Percentiles rank a stretch among this genome's conserved stretches.
phyloP scores from a whole-genome alignment of 2,113 vertebrate genomes.

The Pangasianodon hypophthalmus region DNA sequence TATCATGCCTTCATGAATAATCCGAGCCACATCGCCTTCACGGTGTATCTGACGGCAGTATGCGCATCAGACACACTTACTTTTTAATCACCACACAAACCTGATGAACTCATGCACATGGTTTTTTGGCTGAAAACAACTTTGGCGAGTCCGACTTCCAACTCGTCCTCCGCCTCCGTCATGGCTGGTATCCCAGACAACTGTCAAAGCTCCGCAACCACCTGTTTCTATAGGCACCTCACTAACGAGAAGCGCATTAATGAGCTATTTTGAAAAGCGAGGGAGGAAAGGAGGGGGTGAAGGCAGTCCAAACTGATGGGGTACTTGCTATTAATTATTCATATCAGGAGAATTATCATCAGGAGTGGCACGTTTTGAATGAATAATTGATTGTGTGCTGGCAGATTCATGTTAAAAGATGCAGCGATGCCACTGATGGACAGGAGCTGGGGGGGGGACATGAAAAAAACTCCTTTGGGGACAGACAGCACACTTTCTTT shows the following conservation, averaged over 20 bases:
- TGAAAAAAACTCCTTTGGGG: constrained; percentile 24
- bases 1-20: not conserved
- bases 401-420: constrained; percentile 73
- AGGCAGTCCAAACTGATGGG: constrained; percentile 53
- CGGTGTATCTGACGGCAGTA: not conserved
- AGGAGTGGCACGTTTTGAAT: constrained; percentile 72
- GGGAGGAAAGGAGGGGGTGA: constrained; percentile 18
- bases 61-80: not conserved
- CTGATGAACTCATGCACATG: constrained; percentile 3
- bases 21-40: not conserved
- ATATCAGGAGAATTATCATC: constrained; percentile 77
- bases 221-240: constrained; percentile 65
- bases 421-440: constrained; percentile 63
- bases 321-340: constrained; percentile 76
- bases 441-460: constrained; percentile 48
- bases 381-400: constrained; percentile 76
- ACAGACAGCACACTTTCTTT: constrained; percentile 21
- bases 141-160: not conserved
- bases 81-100: constrained; percentile 9
- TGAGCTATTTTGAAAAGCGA: constrained; percentile 60
- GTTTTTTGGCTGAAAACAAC: constrained; percentile 19
- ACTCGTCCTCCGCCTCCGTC: constrained; percentile 14
- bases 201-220: constrained; percentile 63
- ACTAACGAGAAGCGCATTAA: constrained; percentile 66
- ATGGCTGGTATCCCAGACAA: constrained; percentile 51